Conservation (phyloP, 2,113 vertebrate genomes). For the Ardeotis arabs region DNA sequence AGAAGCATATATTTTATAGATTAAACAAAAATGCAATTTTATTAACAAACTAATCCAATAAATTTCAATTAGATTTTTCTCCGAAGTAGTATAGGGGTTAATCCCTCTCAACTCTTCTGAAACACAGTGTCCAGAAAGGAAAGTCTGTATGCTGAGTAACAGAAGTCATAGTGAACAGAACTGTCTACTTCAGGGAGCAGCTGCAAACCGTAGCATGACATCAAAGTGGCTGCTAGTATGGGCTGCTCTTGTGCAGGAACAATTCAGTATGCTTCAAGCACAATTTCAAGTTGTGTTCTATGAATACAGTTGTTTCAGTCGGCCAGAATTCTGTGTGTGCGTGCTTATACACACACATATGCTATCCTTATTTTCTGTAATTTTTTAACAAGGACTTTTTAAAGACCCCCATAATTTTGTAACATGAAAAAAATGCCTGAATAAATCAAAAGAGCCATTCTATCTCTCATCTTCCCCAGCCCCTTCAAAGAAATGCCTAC, state of each 20-base stretch:
- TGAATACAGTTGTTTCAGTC: neutral
- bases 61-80: neutral
- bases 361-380: neutral
- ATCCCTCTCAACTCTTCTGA: neutral
- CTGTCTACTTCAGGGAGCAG: neutral
- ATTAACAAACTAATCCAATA: neutral
- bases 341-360: rapidly evolving
- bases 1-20: neutral
- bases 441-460: neutral
- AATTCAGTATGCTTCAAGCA: neutral
- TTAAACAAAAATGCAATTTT: neutral
- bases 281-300: neutral
- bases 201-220: neutral
- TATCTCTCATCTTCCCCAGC: neutral
- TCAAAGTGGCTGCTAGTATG: neutral
- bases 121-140: neutral
- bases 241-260: neutral
- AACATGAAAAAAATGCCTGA: neutral
- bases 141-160: neutral
- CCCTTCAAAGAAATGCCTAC: neutral
- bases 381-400: neutral
- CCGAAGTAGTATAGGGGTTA: neutral
- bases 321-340: neutral
- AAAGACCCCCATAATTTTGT: neutral
- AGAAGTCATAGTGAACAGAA: neutral